These are phyloP conservation scores for Entomyzon cyanotis DNA, from an alignment of 2,113 vertebrate genomes.

Conservation along the genomic window DNA sequence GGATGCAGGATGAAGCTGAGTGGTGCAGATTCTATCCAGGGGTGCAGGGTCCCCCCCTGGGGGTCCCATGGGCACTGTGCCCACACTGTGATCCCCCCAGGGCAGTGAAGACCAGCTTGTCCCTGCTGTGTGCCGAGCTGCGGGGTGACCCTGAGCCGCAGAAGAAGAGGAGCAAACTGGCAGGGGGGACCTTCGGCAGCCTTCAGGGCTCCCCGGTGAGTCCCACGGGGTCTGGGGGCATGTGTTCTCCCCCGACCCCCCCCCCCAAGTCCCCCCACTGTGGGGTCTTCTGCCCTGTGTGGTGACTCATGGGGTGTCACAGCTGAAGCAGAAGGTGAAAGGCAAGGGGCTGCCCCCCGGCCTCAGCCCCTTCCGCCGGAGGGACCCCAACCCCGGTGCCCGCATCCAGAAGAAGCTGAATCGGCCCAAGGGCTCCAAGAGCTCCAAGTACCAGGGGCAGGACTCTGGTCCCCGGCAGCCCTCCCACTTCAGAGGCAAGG, in stretches of 20 bases:
- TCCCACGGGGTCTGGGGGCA: accelerated
- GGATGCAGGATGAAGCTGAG: neutral
- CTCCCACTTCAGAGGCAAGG: constrained; percentile 36
- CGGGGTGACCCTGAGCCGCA: constrained; percentile 76
- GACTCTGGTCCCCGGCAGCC: constrained; percentile 50
- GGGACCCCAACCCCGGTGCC: constrained; percentile 73
- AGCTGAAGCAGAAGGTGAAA: constrained; percentile 85
- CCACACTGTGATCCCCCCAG: constrained; percentile 66
- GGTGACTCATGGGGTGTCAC: constrained; percentile 77
- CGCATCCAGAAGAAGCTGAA: constrained; percentile 83
- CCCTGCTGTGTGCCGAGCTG: constrained; percentile 83
- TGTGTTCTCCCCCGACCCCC: accelerated
- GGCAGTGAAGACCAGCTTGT: constrained; percentile 81
- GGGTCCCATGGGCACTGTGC: neutral
- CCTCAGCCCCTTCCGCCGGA: constrained; percentile 78
- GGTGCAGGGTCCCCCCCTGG: neutral
- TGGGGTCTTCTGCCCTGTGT: constrained; percentile 76
- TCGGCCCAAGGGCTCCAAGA: constrained; percentile 75
- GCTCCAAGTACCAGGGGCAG: constrained; percentile 69
- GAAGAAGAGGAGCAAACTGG: constrained; percentile 85
- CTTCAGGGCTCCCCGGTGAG: constrained; percentile 56
- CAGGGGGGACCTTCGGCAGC: constrained; percentile 75
- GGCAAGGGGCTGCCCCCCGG: constrained; percentile 76
- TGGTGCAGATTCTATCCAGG: neutral
- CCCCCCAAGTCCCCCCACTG: constrained; percentile 50